Base-by-base conservation (phyloP, 1,140 invertebrate species). In the Bombus sibiricus region DNA sequence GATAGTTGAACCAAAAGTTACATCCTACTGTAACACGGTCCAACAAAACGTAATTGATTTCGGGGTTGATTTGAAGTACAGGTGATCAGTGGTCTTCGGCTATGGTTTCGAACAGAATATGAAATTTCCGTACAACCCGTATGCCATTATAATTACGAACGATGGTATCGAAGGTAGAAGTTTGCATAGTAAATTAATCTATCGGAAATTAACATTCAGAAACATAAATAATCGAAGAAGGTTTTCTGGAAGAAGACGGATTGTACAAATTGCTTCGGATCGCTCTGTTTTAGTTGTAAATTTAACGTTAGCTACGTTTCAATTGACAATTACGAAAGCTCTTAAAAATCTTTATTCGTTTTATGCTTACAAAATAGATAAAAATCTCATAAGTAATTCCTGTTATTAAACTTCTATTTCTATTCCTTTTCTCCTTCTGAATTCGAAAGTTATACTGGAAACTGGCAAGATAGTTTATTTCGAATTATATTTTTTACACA, bases 1-100 rank as follows among this genome's bases (percentile, higher is more conserved):
- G 12, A 22, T 18, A 39, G 39, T 32, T 32, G 76, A 79, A 79
- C 37, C 83, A 79, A 72, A 62, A 84, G 53, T 84, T 79, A 37
- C 82, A 34, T 3, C 57, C 75, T 47, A 41, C 62, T 72, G 9
- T 66, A 18, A 66, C 22, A 28, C n/a, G 73, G 43, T 41, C 8
- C 34, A n/a, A 41, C 18, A 57, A 37, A 28, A 22, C 47, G 34
- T 37, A 69, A 32, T 37, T 69, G 81, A 53, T 47, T 83, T 53
- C 9, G 41, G 64, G n/a, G 6, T 66, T 66, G 64, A 66, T 66
- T 66, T 15, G 15, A 34, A 32, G n/a, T 32, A 32, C n/a, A 18
- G 32, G 6, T 18, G 64, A 66, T 66, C 62, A 12, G 59, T 28
- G 28, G 25, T n/a, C 10, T 62, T 28, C 28, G 28, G 3, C 28